phyloP scores from a whole-genome alignment of 2,113 vertebrate genomes.

The Microcebus lehilahytsara region DNA sequence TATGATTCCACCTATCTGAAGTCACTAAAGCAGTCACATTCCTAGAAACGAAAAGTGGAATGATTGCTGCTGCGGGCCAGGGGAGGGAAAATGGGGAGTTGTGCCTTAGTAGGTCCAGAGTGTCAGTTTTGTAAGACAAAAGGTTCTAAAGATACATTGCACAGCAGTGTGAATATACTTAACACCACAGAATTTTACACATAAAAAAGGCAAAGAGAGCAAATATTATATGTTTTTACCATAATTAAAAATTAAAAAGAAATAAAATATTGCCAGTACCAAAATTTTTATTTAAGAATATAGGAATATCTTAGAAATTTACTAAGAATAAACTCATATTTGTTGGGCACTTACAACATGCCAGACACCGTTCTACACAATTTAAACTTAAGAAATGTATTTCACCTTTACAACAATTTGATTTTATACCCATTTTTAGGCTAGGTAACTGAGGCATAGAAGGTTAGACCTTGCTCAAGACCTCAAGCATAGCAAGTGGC shows the following conservation, averaged over 20 bases:
- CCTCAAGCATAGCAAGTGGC: neutral
- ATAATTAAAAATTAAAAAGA: neutral
- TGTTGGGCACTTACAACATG: neutral
- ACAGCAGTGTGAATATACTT: neutral
- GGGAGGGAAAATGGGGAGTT: neutral
- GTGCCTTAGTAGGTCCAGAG: neutral
- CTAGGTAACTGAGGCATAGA: neutral
- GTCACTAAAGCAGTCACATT: neutral
- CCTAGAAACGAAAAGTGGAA: neutral
- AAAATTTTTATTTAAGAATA: neutral
- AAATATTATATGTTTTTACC: neutral
- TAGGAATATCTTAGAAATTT: neutral
- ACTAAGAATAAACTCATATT: neutral
- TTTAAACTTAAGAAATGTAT: neutral
- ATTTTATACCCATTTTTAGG: neutral
- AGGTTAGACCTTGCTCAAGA: neutral
- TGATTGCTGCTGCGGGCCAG: neutral
- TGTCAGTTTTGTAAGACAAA: neutral
- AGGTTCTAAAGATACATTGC: neutral
- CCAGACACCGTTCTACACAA: neutral
- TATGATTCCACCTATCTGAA: neutral
- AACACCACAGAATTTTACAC: neutral
- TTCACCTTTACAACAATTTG: neutral
- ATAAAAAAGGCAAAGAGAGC: neutral
- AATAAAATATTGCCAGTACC: neutral